phyloP scores from a whole-genome alignment of 2,888 invertebrate species.

The Sarcophaga rosellei region DNA sequence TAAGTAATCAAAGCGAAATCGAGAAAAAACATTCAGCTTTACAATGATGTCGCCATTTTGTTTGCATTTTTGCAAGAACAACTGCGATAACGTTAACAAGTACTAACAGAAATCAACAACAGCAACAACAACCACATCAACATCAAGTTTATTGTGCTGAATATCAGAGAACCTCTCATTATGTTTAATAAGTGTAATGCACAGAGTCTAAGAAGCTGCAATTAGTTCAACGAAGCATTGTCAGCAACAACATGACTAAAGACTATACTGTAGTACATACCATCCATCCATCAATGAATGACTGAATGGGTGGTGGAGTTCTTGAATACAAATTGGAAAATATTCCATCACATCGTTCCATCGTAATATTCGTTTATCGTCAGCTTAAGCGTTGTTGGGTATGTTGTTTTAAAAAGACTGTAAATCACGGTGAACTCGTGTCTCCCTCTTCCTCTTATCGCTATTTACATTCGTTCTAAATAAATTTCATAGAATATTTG shows the following conservation, averaged over 20 bases:
- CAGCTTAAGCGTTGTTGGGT: constrained; percentile 29
- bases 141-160: constrained; percentile 56
- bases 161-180: constrained; percentile 55
- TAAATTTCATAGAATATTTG: constrained; percentile 24
- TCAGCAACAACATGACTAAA: constrained; percentile 58
- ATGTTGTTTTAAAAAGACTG: constrained; percentile 19
- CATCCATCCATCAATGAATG: not conserved
- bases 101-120: constrained; percentile 33
- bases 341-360: constrained; percentile 21
- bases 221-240: constrained; percentile 64
- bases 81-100: constrained; percentile 13
- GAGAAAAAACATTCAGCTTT: too few species aligned
- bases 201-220: constrained; percentile 62
- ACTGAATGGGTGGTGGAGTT: constrained; percentile 20
- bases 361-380: constrained; percentile 4
- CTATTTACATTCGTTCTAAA: constrained; percentile 10
- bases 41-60: too few species aligned
- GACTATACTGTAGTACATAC: not conserved
- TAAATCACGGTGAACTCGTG: constrained; percentile 29
- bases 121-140: constrained; percentile 13
- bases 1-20: constrained; percentile 30
- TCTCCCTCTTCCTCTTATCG: not conserved
- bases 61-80: too few species aligned
- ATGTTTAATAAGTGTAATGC: constrained; percentile 60
- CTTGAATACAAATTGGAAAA: constrained; percentile 50